Base-by-base conservation (phyloP, 1,140 invertebrate species). In the Drosophila sturtevanti region DNA sequence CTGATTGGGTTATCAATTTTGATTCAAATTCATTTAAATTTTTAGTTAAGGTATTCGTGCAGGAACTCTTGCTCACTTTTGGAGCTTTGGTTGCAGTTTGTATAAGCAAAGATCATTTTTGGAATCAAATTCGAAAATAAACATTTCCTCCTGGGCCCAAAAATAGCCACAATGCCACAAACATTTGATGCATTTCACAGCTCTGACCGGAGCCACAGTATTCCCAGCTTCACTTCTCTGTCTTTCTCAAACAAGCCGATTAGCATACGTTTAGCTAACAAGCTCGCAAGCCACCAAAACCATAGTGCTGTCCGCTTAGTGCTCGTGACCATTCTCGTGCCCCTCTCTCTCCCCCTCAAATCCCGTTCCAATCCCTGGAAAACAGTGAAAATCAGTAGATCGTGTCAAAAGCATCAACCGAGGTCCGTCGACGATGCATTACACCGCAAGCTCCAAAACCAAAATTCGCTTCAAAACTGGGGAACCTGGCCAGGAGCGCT, bases 371-470 rank as follows among this genome's bases (percentile, higher is more conserved):
- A 35, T 34, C 41, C 38, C 41, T 51, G 54, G 59, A 37, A 31
- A 27, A 64, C 24, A 60, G 54, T 44, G 52, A 35, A 69, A 85
- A 77, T 86, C 81, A 87, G 84, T 66, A 72, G 84, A 71, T 87
- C 82, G 79, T 87, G 82, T 86, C 82, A 86, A 87, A 82, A 76
- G 82, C 82, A 86, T 87, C 82, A 79, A 86, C 82, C 82, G 51
- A 78, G 16, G 70, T 58, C 22, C 31, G 64, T 56, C 54, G 54
- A 56, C 58, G 56, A 44, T 22, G 56, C 69, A 10, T 38, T 38
- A 41, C 68, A 61, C 71, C 72, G 74, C 72, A 75, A 75, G 71
- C 72, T 73, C 48, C 72, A 41, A 68, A 61, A 81, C 81, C 77
- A 66, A 75, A 75, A 75, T 75, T 59, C 72, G 34, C 51, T 65